These are phyloP conservation scores for Epizoanthus ramosus DNA, from an alignment of 92 coral and sea anemone genomes.

Conservation along the genomic window DNA sequence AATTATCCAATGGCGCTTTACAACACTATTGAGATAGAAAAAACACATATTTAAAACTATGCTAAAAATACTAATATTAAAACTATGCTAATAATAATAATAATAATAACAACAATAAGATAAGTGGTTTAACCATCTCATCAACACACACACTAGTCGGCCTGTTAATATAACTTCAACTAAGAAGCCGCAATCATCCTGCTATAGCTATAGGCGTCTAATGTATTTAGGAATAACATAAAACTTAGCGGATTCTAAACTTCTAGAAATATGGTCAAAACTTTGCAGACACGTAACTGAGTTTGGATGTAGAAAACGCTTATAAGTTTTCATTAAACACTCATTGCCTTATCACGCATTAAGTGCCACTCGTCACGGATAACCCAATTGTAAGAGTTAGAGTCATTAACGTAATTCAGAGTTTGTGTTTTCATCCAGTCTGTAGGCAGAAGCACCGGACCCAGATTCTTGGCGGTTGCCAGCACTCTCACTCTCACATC, in stretches of 20 bases:
- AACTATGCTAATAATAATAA: too few species aligned
- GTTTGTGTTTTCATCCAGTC: constrained; percentile 27
- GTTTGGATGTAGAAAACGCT: constrained; percentile 1
- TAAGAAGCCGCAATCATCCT: too few species aligned
- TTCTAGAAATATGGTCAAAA: constrained; percentile 22
- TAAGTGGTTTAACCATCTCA: too few species aligned
- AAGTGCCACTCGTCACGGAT: not conserved
- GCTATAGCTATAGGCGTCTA: too few species aligned
- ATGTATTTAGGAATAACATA: constrained; percentile 16
- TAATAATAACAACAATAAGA: too few species aligned
- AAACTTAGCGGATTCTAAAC: constrained; percentile 19
- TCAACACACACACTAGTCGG: too few species aligned
- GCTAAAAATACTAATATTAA: too few species aligned
- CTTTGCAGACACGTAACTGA: constrained; percentile 21
- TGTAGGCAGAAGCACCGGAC: constrained; percentile 5
- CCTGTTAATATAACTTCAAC: too few species aligned
- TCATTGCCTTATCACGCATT: constrained; percentile 19
- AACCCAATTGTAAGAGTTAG: not conserved
- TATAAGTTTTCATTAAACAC: not conserved
- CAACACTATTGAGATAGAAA: too few species aligned
- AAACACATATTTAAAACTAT: too few species aligned
- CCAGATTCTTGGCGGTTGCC: constrained; percentile 4
- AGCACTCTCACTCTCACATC: constrained; percentile 15
- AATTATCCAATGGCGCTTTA: too few species aligned
- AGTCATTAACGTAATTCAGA: constrained; percentile 13